Evolutionary conservation across 2,113 vertebrate species (phyloP), one percentile per base, ranked within the genome.

Genomic region (Verasper variegatus): DNA sequence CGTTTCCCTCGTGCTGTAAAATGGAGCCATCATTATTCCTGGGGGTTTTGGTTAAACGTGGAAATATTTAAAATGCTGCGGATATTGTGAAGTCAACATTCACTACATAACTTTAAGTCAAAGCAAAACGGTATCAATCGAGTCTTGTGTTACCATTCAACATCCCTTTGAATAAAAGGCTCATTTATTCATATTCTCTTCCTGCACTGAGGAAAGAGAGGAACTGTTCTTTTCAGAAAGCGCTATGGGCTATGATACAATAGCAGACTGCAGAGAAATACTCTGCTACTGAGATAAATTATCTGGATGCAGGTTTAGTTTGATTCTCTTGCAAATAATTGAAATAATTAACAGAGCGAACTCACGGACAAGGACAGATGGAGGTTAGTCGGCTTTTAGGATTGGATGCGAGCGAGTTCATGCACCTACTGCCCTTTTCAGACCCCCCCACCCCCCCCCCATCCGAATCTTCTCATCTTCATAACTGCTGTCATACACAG

Each of bases 301-400:
- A 62, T 47, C 52, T 58, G 21, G 4, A 17, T 68, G 17, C 10
- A 1, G 8, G 4, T 59, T 59, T 51, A 37, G 31, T 55, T 80
- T 59, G 26, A 82, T 56, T 75, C 54, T 31, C 20, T 21, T 6
- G 2, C 35, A 75, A 83, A 81, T 79, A 56, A 62, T 47, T 74
- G 21, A 71, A 67, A 73, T 45, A 56, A 70, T 76, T 35, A 24
- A 64, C 37, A 68, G 21, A 37, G 15, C 26, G 56, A 47, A 15
- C 47, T 82, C 69, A 55, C 12, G 40, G 65, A 60, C 1, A 5
- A 20, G 1, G 45, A 21, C 66, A 65, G 40, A 76, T 20, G 15
- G 13, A 10, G 52, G 74, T 68, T 57, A 66, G 4, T 57, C 31
- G 37, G 52, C 35, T 71, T 71, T 26, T 2, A 18, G 54, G 37